Evolutionary conservation across 2,797 vertebrate genomes (phyloP).

Genomic region (Brachyrhaphis roseni): DNA sequence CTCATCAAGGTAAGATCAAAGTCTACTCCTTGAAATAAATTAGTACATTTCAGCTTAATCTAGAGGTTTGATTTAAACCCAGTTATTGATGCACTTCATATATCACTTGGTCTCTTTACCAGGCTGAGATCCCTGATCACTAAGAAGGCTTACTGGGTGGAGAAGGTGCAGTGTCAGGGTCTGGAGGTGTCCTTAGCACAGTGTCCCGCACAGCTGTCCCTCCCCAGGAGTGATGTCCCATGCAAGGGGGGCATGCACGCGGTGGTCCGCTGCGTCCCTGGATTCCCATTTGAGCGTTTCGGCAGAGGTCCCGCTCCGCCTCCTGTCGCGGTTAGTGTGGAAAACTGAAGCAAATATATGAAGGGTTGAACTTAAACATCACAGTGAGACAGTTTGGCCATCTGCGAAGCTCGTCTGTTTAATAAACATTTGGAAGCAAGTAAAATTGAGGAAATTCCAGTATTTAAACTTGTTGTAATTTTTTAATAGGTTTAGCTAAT

Average conservation of each 20-base stretch:
- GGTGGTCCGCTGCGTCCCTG: conserved; percentile 86
- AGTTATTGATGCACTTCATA: background rate
- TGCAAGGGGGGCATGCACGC: conserved; percentile 87
- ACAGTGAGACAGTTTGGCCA: background rate
- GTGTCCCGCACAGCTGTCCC: conserved; percentile 84
- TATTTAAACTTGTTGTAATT: background rate
- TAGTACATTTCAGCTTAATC: background rate
- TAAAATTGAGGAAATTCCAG: background rate
- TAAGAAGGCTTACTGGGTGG: conserved; percentile 94
- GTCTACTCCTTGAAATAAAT: background rate
- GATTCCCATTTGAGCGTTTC: conserved; percentile 74
- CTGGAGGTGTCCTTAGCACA: conserved; percentile 83
- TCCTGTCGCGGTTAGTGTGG: conserved; percentile 63
- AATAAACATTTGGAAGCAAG: background rate
- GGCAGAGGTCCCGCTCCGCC: conserved; percentile 68
- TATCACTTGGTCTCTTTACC: background rate
- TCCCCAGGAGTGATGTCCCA: conserved; percentile 76
- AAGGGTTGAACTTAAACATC: background rate
- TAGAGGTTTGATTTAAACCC: too few species aligned
- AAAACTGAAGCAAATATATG: background rate
- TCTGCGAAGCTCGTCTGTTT: background rate
- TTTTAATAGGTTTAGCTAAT: background rate
- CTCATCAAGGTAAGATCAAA: conserved; percentile 84
- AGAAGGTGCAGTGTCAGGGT: conserved; percentile 87
- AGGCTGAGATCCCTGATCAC: conserved; percentile 84